A percentile compares a stretch with the other conserved stretches of the same genome.
Evolutionary conservation across 2,888 invertebrate genomes (phyloP).

Genomic region (Drosophila aldrichi): DNA sequence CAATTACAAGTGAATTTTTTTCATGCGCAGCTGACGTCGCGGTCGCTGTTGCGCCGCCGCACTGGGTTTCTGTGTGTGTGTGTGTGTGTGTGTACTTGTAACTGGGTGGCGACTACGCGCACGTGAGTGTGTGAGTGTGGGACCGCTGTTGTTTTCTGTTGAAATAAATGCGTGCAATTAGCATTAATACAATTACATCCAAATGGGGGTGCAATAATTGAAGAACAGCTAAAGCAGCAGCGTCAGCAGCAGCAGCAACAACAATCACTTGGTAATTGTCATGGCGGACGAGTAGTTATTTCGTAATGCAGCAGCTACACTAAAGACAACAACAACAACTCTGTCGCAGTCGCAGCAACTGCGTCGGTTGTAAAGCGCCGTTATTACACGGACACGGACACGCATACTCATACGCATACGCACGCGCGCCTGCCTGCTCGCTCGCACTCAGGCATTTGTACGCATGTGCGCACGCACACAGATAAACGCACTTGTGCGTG

Average conservation of each 20-base stretch:
- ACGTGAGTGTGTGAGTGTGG: background rate
- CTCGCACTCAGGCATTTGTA: constrained; percentile 12
- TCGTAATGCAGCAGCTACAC: constrained; percentile 62
- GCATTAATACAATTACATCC: constrained; percentile 67
- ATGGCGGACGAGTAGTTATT: constrained; percentile 57
- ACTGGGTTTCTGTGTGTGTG: constrained; percentile 30
- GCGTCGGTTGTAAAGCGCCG: constrained; percentile 61
- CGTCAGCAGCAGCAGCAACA: constrained; percentile 13
- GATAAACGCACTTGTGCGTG: constrained; percentile 5
- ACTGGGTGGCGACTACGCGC: constrained; percentile 38
- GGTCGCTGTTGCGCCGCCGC: constrained; percentile 46
- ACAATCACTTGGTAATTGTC: constrained; percentile 67
- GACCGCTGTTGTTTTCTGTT: constrained; percentile 33
- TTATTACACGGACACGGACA: constrained; percentile 44
- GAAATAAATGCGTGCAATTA: constrained; percentile 72
- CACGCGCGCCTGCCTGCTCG: background rate
- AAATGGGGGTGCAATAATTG: constrained; percentile 61
- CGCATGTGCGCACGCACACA: constrained; percentile 22
- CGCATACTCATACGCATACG: background rate
- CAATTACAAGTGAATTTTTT: constrained; percentile 65
- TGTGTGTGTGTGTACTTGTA: constrained; percentile 21
- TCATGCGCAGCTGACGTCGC: constrained; percentile 54
- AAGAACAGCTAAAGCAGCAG: constrained; percentile 37
- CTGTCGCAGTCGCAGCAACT: constrained; percentile 51
- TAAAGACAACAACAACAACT: constrained; percentile 36